Conservation (phyloP, 2,113 vertebrate species). For the Paracanthobrama guichenoti region DNA sequence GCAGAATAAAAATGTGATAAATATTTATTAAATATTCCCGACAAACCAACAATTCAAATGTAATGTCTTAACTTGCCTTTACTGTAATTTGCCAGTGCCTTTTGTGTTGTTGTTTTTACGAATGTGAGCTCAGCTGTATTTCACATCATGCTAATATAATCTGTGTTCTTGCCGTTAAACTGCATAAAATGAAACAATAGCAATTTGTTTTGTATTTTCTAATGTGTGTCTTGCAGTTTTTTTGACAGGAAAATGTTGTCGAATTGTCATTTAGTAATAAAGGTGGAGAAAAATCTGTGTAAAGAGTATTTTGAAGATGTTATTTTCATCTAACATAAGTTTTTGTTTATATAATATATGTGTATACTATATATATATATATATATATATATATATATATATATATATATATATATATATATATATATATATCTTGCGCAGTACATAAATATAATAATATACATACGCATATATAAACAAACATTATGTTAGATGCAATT, state of each 20-base stretch:
- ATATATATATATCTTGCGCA: too few relatives aligned
- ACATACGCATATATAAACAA: too few relatives aligned
- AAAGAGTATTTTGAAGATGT: background rate
- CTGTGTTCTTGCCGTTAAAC: background rate
- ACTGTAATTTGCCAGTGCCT: background rate
- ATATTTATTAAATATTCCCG: background rate
- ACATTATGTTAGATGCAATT: too few relatives aligned
- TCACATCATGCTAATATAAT: background rate
- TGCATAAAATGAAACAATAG: background rate
- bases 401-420: too few relatives aligned
- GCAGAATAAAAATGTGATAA: background rate
- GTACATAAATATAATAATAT: too few relatives aligned
- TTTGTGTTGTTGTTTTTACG: background rate
- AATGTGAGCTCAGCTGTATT: background rate
- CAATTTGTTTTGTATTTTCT: background rate
- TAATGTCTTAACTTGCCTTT: background rate
- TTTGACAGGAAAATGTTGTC: background rate
- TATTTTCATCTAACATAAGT: too few relatives aligned
- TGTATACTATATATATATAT: too few relatives aligned
- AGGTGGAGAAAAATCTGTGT: background rate
- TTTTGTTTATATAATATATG: too few relatives aligned
- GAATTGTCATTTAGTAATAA: background rate
- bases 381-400: too few relatives aligned
- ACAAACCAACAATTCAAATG: background rate
- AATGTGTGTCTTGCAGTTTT: background rate